Conservation (phyloP, 1,140 invertebrate species). For the Bombyx mori region DNA sequence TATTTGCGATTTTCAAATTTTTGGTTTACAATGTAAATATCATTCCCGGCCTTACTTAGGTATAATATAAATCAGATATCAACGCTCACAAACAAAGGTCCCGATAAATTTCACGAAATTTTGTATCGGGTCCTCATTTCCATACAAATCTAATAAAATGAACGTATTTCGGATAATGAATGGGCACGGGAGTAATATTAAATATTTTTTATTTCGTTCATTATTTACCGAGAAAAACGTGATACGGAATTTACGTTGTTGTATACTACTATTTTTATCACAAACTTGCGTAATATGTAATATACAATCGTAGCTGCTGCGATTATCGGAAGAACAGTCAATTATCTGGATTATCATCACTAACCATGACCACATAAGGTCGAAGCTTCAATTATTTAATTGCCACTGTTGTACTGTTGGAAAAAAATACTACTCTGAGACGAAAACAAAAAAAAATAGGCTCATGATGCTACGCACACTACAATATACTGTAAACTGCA, state of each 20-base stretch:
- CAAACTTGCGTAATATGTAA: too few relatives aligned
- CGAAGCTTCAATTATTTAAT: too few relatives aligned
- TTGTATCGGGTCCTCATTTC: conserved; percentile 26
- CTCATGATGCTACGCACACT: too few relatives aligned
- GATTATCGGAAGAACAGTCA: too few relatives aligned
- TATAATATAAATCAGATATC: conserved; percentile 23
- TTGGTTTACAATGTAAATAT: background rate
- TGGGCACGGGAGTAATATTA: conserved; percentile 21
- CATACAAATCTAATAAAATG: conserved; percentile 39
- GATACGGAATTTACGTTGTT: background rate
- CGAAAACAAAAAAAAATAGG: too few relatives aligned
- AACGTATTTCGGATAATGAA: conserved; percentile 24
- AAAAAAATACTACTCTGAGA: too few relatives aligned
- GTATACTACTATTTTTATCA: conserved; percentile 1
- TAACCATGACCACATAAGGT: too few relatives aligned
- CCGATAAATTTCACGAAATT: conserved; percentile 28
- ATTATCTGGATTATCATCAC: too few relatives aligned
- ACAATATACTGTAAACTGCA: too few relatives aligned
- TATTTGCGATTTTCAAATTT: background rate
- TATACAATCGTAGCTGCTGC: too few relatives aligned
- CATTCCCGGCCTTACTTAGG: conserved; percentile 7
- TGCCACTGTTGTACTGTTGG: too few relatives aligned
- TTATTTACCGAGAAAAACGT: conserved; percentile 17
- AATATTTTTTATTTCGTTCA: conserved; percentile 21
- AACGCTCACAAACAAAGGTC: conserved; percentile 32